A percentile compares a stretch with the other conserved stretches of the same genome.
Evolutionary conservation across 2,113 vertebrate species (phyloP).

Genomic region (Madoqua kirkii): DNA sequence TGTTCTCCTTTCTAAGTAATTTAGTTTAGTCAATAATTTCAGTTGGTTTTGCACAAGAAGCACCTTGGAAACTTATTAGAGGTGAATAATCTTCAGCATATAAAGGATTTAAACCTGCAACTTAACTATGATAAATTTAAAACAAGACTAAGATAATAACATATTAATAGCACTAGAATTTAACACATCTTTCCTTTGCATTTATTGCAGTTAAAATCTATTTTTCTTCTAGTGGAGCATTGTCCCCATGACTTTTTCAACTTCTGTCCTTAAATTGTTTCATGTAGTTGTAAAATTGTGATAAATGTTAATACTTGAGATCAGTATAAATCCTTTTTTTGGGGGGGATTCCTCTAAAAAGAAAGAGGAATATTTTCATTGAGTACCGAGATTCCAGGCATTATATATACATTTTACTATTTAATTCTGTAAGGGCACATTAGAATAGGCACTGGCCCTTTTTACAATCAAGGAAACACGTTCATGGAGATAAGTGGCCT

Average conservation of each 20-base stretch:
- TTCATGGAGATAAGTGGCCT: not conserved
- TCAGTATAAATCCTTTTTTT: not conserved
- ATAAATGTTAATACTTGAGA: conserved; percentile 11
- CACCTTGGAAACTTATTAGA: conserved; percentile 51
- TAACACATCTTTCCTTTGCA: not conserved
- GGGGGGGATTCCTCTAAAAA: not conserved
- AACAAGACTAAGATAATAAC: not conserved
- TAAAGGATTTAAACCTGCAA: conserved; percentile 32
- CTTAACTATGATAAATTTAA: conserved; percentile 41
- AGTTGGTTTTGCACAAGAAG: conserved; percentile 4
- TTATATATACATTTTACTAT: not conserved
- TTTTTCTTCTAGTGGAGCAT: not conserved
- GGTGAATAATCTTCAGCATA: conserved; percentile 41
- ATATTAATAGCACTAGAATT: not conserved
- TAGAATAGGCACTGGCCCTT: not conserved
- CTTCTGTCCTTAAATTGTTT: conserved; percentile 18
- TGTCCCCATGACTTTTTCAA: conserved; percentile 25
- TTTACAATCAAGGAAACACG: not conserved
- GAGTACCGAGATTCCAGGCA: not conserved
- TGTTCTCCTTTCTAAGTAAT: conserved; percentile 44
- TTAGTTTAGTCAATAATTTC: conserved; percentile 36
- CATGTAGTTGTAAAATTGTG: not conserved
- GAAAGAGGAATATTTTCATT: not conserved
- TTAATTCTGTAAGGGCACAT: not conserved
- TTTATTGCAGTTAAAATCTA: not conserved